Base-by-base conservation (phyloP, 1,140 invertebrate species). In the Phthorimaea operculella region DNA sequence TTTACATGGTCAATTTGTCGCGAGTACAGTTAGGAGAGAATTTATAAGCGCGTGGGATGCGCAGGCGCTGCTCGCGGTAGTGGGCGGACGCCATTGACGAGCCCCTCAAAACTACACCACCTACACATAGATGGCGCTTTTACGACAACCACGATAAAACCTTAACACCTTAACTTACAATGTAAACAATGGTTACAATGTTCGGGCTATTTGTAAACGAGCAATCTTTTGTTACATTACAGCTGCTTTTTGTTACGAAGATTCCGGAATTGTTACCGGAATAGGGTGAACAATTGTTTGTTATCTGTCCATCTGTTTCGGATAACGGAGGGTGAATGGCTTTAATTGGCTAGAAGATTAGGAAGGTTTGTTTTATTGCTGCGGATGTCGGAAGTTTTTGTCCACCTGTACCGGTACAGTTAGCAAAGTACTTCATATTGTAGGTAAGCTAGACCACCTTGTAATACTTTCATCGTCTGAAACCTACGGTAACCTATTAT, bases 41-140 rank as follows among this genome's bases (percentile, higher is more conserved):
- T 79, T 81, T 81, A 83, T 72, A 68, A 59, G 57, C 57, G 66
- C 45, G 79, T 79, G 62, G 79, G 79, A 28, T 70, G 77, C 72
- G 36, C 72, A 67, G 69, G 60, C 55, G 60, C 62, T 63, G 63
- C 70, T 65, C 66, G 65, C 62, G 63, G 16, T 33, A 60, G 77
- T 79, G 60, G 77, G 79, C 72, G 77, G 72, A 74, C 68, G 59
- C 52, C 71, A 78, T 78, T 83, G 64, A 74, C 67, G 59, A 78
- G 66, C 68, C 62, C 72, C 66, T 65, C 63, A 63, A 59, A 62
- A 69, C 66, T 66, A 59, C 60, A 58, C 66, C 63, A 68, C 70
- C 76, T 74, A 75, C 76, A 72, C 65, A 55, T 58, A 55, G 56
- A 69, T 72, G 51, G 52, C 52, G 53, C 59, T 71, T 77, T 79